A percentile compares a stretch with the other conserved stretches of the same genome.
These are phyloP conservation scores for Pseudomyrmex concolor DNA, from an alignment of 1,140 invertebrate species.

Conservation along the genomic window DNA sequence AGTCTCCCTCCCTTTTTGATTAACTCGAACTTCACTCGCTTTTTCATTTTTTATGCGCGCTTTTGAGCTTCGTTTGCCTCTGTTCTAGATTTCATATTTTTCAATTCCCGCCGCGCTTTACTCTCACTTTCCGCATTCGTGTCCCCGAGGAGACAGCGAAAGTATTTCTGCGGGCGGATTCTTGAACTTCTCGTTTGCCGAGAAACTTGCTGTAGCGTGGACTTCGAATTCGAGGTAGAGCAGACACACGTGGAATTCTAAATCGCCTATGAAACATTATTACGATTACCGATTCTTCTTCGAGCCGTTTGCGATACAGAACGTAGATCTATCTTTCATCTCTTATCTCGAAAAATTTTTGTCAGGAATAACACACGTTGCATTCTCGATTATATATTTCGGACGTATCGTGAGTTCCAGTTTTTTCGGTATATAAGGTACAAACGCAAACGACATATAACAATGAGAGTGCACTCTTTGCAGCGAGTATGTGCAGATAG, in stretches of 20 bases:
- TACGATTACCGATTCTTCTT: background rate
- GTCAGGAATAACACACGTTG: background rate
- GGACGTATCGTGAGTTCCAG: background rate
- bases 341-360: constrained; percentile 11
- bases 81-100: constrained; percentile 30
- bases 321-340: background rate
- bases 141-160: constrained; percentile 29
- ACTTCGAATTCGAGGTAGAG: constrained; percentile 19
- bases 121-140: constrained; percentile 27
- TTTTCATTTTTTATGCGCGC: background rate
- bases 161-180: constrained; percentile 22
- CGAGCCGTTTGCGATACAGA: no score
- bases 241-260: background rate
- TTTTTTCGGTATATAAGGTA: constrained; percentile 16
- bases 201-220: constrained; percentile 19
- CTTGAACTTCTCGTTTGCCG: constrained; percentile 40
- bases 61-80: background rate
- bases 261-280: background rate
- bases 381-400: constrained; percentile 25
- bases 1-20: background rate
- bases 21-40: background rate
- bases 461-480: constrained; percentile 16
- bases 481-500: background rate
- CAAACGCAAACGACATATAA: background rate
- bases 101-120: constrained; percentile 29